These are phyloP conservation scores for Dissostichus mawsoni DNA, from an alignment of 2,113 vertebrate genomes.

Conservation along the genomic window DNA sequence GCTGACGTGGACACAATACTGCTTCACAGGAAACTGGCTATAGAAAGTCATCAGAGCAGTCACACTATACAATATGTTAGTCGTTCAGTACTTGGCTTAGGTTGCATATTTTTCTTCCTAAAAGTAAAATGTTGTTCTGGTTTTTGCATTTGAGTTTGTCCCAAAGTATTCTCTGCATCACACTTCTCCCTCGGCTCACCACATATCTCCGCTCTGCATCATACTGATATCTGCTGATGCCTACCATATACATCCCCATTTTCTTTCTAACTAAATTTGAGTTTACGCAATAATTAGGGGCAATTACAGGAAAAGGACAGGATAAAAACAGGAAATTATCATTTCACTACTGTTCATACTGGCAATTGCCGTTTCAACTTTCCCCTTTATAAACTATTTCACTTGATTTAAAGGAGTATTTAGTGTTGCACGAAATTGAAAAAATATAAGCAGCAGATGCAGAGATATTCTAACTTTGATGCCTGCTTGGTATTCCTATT, in stretches of 20 bases:
- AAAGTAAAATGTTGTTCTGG: not conserved
- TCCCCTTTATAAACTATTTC: not conserved
- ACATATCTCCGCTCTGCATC: constrained; percentile 21
- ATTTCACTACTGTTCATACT: too few species aligned
- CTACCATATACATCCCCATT: constrained; percentile 58
- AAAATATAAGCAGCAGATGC: too few species aligned
- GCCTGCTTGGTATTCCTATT: too few species aligned
- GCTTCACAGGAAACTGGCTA: not conserved
- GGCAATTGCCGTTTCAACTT: not conserved
- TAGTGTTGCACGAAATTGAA: too few species aligned
- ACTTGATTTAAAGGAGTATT: too few species aligned
- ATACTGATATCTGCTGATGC: constrained; percentile 43
- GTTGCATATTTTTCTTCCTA: not conserved
- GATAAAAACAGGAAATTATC: not conserved
- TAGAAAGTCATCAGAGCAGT: not conserved
- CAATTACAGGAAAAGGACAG: not conserved
- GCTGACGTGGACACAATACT: constrained; percentile 44
- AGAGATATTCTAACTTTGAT: too few species aligned
- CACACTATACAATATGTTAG: not conserved
- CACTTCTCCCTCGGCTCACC: constrained; percentile 10
- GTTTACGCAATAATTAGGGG: not conserved
- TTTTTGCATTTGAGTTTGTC: not conserved
- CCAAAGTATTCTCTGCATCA: not conserved
- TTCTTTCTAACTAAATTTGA: constrained; percentile 36
- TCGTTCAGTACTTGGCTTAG: not conserved